Evolutionary conservation across 2,888 invertebrate genomes (phyloP).

Genomic region (Spicauda simplicius): DNA sequence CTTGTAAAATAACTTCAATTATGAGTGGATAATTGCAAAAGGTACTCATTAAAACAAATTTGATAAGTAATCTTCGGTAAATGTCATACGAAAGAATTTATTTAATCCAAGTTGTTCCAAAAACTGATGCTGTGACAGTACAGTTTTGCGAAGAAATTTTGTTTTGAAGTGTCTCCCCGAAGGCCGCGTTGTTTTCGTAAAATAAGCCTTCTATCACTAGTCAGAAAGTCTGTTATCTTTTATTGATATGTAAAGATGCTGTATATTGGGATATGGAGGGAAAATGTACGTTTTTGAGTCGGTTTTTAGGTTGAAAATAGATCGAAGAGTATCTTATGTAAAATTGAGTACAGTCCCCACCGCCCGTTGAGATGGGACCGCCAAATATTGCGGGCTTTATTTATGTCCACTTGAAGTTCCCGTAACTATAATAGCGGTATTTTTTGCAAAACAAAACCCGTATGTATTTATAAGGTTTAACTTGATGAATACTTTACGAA

Average conservation of each 20-base stretch:
- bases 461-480: slow-evolving; percentile 35
- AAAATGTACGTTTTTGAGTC: slow-evolving; percentile 43
- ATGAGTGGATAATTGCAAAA: slow-evolving; percentile 8
- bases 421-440: slow-evolving; percentile 67
- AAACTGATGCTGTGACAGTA: slow-evolving; percentile 70
- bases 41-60: slow-evolving; percentile 48
- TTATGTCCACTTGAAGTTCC: slow-evolving; percentile 82
- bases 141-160: slow-evolving; percentile 73
- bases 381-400: slow-evolving; percentile 82
- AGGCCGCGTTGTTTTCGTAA: slow-evolving; percentile 54
- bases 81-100: slow-evolving; percentile 66
- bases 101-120: slow-evolving; percentile 73
- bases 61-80: slow-evolving; percentile 64
- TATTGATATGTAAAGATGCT: slow-evolving; percentile 57
- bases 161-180: slow-evolving; percentile 55
- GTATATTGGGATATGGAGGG: slow-evolving; percentile 39
- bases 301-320: slow-evolving; percentile 48
- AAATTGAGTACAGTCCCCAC: slow-evolving; percentile 61
- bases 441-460: slow-evolving; percentile 50
- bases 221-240: slow-evolving; percentile 62
- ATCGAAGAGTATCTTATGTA: slow-evolving; percentile 51
- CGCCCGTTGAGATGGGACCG: slow-evolving; percentile 75
- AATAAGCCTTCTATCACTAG: slow-evolving; percentile 55
- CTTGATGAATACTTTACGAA: slow-evolving; percentile 24
- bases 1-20: slow-evolving; percentile 1